phyloP scores from a whole-genome alignment of 2,797 vertebrate species.

The Thalassophryne amazonica region DNA sequence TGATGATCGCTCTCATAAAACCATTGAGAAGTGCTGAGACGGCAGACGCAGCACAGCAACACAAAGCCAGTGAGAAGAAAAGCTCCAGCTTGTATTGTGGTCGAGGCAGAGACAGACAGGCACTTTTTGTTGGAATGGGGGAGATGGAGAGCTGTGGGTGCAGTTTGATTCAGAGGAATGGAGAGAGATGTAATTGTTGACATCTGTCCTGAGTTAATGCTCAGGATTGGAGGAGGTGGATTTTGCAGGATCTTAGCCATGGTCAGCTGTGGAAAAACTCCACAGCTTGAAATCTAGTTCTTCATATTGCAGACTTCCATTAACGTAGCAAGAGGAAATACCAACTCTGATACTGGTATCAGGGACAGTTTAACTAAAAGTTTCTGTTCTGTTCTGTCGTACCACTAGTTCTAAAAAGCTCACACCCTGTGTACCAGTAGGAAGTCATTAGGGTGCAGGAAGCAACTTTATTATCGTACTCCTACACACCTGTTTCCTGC shows the following conservation, averaged over 20 bases:
- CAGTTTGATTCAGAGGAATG: constrained; percentile 40
- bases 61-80: constrained; percentile 52
- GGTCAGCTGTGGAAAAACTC: constrained; percentile 41
- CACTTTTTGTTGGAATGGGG: constrained; percentile 46
- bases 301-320: constrained; percentile 2
- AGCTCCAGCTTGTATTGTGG: constrained; percentile 68
- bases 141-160: constrained; percentile 28
- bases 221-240: constrained; percentile 26
- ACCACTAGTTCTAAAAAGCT: background rate
- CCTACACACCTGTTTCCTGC: constrained; percentile 30
- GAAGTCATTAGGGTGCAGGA: constrained; percentile 30
- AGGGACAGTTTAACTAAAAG: background rate
- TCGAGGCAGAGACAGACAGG: constrained; percentile 51
- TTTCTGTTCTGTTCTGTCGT: background rate
- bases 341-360: background rate
- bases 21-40: constrained; percentile 67
- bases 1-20: constrained; percentile 61
- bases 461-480: constrained; percentile 9
- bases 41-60: constrained; percentile 46
- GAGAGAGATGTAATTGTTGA: constrained; percentile 64
- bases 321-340: background rate
- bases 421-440: background rate
- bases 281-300: constrained; percentile 1
- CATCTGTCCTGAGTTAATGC: constrained; percentile 69
- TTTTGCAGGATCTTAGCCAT: constrained; percentile 25